These are phyloP conservation scores for Zosterops pallidus DNA, from an alignment of 2,113 vertebrate species.

Conservation along the genomic window DNA sequence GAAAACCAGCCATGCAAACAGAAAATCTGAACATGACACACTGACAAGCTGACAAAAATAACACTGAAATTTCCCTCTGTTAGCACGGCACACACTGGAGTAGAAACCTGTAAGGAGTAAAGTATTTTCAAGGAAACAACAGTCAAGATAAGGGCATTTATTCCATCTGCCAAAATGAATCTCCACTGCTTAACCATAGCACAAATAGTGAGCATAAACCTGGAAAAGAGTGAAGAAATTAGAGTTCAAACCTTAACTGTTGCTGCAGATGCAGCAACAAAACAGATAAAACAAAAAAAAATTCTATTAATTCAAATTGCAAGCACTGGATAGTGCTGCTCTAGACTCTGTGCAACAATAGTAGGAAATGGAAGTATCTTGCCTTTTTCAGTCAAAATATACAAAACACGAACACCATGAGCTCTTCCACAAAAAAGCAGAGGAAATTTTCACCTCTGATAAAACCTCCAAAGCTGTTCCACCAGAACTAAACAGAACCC, in stretches of 20 bases:
- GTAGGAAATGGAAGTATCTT: conserved; percentile 1
- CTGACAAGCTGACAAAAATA: background rate
- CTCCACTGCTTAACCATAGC: background rate
- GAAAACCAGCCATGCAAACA: background rate
- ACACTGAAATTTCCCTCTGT: background rate
- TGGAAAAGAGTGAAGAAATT: background rate
- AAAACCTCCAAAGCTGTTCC: background rate
- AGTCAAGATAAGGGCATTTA: background rate
- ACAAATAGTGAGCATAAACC: background rate
- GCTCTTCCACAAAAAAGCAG: background rate
- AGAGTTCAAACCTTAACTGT: background rate
- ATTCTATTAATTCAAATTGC: background rate
- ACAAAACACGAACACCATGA: background rate
- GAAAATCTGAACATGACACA: background rate
- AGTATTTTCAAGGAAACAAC: background rate
- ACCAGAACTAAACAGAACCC: background rate
- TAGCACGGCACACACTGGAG: background rate
- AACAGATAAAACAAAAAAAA: background rate
- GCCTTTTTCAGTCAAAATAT: background rate
- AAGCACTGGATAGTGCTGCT: background rate
- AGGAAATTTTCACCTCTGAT: background rate
- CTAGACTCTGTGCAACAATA: background rate
- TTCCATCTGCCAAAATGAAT: background rate
- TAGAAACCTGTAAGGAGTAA: background rate
- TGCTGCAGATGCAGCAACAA: background rate